Base-by-base conservation (phyloP, 2,113 vertebrate species). In the Dasypus novemcinctus region DNA sequence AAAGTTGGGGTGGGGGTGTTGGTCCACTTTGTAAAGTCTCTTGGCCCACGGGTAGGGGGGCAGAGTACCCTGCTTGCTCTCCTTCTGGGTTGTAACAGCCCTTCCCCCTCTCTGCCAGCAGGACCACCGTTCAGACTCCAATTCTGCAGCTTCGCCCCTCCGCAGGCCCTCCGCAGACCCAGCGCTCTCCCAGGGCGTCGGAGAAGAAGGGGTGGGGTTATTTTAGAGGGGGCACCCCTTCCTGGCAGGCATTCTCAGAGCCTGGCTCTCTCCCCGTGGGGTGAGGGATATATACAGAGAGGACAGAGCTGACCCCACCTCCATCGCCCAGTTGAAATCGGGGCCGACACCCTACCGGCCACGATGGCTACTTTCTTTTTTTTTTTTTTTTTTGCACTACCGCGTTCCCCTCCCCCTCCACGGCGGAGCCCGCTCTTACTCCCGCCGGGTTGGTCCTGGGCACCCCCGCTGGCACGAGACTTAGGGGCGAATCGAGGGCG, bases 11-110 rank as follows among this genome's bases (percentile, higher is more conserved):
- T 80, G 61, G 46, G 7, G 74, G 41, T 91, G 85, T 71, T 20
- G 57, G 94, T 29, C n/a, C 90, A 95, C 96, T 97, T 94, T 90
- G 33, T 5, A 91, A 96, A 97, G 91, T 95, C 83, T 82, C 29
- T 25, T 46, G 80, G 46, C 90, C 41, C 61, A 41, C 29, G 64
- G 46, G 12, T 8, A 13, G 76, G 11, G 13, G 49, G 63, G 69
- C 38, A 29, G 61, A 78, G 68, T 61, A 25, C 43, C 0, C 4
- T 68, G 57, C 27, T 86, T 12, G n/a, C 25, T 1, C 63, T 41
- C 66, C 80, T 57, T 90, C 49, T 29, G 78, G 69, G 59, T 38
- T 17, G 49, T 38, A 21, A 57, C n/a, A 36, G 2, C 46, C 59
- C 64, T 80, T 68, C 54, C 87, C 92, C 3, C 27, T 5, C 11